phyloP scores from a whole-genome alignment of 2,797 vertebrate genomes.

The Aselliscus stoliczkanus region DNA sequence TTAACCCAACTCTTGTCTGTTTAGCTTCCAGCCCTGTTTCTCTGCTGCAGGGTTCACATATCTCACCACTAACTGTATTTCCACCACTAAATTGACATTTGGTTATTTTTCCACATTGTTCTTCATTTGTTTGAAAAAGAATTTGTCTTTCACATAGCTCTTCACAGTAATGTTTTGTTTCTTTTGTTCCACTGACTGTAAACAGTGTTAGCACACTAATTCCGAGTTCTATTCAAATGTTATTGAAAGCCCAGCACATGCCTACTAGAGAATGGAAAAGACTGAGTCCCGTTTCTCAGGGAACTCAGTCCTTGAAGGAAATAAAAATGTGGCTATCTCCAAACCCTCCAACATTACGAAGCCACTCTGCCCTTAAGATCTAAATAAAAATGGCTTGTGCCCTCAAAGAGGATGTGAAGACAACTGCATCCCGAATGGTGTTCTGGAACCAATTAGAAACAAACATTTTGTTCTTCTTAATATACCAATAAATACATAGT shows the following conservation, averaged over 20 bases:
- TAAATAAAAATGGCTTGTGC: neutral
- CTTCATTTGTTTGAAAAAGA: neutral
- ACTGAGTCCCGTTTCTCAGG: neutral
- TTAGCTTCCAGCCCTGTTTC: neutral
- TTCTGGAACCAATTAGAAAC: slow-evolving; percentile 3
- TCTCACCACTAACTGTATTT: neutral
- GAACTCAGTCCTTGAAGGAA: neutral
- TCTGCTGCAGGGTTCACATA: neutral
- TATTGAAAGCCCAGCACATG: neutral
- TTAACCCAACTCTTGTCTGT: neutral
- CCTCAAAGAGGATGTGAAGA: neutral
- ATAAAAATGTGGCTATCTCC: neutral
- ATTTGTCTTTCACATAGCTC: neutral
- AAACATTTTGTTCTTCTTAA: slow-evolving; percentile 17
- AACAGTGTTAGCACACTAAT: neutral
- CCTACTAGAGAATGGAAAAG: neutral
- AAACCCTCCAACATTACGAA: neutral
- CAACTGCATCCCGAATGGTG: neutral
- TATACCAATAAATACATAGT: neutral
- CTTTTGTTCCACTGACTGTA: neutral
- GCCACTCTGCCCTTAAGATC: neutral
- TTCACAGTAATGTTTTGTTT: neutral
- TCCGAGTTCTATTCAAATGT: neutral
- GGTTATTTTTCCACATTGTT: neutral
- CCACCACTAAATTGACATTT: neutral